A percentile compares a stretch with the other conserved stretches of the same genome.
Conservation (phyloP, 2,888 invertebrate genomes). For the Euproctis similis region DNA sequence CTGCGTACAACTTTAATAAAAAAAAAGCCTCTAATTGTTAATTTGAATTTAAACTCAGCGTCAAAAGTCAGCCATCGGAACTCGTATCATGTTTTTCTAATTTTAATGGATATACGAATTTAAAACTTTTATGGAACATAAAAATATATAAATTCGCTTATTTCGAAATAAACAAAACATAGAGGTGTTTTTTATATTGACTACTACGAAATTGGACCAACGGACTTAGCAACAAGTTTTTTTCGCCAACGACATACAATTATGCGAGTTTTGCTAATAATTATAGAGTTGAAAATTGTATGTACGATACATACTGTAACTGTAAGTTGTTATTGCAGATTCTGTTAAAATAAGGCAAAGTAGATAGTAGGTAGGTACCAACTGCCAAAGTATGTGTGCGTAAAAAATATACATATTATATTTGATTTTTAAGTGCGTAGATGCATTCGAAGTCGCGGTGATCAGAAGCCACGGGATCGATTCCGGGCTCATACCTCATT, state of each 20-base stretch:
- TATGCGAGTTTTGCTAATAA: slow-evolving; percentile 2
- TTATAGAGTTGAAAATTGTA: slow-evolving; percentile 3
- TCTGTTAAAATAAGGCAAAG: slow-evolving; percentile 14
- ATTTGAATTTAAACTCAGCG: no score
- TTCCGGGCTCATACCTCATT: no score
- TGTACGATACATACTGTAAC: slow-evolving; percentile 6
- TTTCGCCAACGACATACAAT: slow-evolving; percentile 4
- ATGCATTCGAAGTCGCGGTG: no score
- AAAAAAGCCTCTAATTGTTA: slow-evolving; percentile 5
- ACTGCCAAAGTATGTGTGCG: no score
- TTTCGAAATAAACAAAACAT: slow-evolving; percentile 32
- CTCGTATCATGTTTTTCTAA: slow-evolving; percentile 11
- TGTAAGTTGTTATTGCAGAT: slow-evolving; percentile 12
- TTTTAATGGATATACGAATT: slow-evolving; percentile 13
- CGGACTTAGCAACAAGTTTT: slow-evolving; percentile 16
- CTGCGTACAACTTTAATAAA: no score
- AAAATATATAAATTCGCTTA: slow-evolving; percentile 26
- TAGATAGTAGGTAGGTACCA: no score
- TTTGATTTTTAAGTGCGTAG: no score
- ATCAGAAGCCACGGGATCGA: no score
- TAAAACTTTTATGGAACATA: slow-evolving; percentile 10
- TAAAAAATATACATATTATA: no score
- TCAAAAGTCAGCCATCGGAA: slow-evolving; percentile 9
- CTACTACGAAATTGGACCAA: slow-evolving; percentile 31
- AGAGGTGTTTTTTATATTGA: slow-evolving; percentile 26